Percentiles rank a stretch among this genome's conserved stretches.
These are phyloP conservation scores for Troides helena DNA, from an alignment of 2,888 invertebrate species.

Conservation along the genomic window DNA sequence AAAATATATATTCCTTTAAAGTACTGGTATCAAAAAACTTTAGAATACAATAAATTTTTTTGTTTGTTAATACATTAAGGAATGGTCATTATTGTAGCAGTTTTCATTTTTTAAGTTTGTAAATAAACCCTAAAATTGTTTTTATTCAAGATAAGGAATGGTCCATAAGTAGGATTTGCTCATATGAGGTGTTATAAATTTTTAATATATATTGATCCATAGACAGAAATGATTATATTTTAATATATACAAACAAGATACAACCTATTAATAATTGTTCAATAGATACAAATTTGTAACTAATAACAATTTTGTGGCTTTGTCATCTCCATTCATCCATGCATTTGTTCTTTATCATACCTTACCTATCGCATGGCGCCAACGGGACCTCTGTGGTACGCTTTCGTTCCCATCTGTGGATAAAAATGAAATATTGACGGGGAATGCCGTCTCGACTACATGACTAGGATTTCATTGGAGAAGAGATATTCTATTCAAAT, in stretches of 20 bases:
- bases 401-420: constrained; percentile 71
- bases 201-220: no score
- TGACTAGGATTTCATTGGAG: constrained; percentile 35
- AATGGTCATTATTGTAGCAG: no score
- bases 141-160: no score
- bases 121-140: no score
- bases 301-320: background rate
- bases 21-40: no score
- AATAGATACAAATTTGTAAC: background rate
- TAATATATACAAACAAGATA: background rate
- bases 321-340: constrained; percentile 36
- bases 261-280: background rate
- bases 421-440: constrained; percentile 79
- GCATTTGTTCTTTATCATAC: constrained; percentile 36
- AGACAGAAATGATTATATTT: no score
- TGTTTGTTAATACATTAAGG: no score
- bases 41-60: no score
- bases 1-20: no score
- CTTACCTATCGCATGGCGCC: constrained; percentile 65
- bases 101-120: no score
- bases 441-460: constrained; percentile 73
- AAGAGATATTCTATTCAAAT: constrained; percentile 5
- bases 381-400: constrained; percentile 54
- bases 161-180: no score
- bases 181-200: no score